Base-by-base conservation (phyloP, 2,888 invertebrate genomes). In the Rhamphomyia laevipes region DNA sequence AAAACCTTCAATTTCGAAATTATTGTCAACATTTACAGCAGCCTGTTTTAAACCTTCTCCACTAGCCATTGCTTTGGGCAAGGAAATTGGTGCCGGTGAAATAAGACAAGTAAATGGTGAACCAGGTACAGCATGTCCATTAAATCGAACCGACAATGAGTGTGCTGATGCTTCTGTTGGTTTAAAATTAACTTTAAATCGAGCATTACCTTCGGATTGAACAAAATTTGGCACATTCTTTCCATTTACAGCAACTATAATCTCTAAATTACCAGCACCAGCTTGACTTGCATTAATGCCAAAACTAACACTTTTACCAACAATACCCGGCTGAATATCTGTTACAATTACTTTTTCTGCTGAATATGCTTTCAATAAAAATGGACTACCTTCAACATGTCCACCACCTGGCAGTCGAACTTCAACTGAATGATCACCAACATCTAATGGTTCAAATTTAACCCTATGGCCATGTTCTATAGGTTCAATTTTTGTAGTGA, bases 151-250 rank as follows among this genome's bases (percentile, higher is more conserved):
- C 43, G 93, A 93, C 5, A 96, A 74, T 21, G 85, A 86, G 71
- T 97, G 96, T 0, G 86, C 80, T 3, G 91, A 90, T 1, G 94
- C 84, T 72, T 94, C 93, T 31, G 90, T 88, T 0, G 96, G 96
- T 63, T 94, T 94, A 73, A 97, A 97, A 72, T 96, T 95, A 1
- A 84, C 83, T 70, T 84, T 84, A 64, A 97, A 97, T 59, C 91
- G 83, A 0, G 95, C 96, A 68, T 95, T 95, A 38, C 95, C 95
- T 74, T 96, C 95, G 41, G 93, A 90, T 64, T 94, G 92, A 2
- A 97, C 96, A 67, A 93, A 96, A 73, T 97, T 97, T 11, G 96
- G 96, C 15, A 97, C 95, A 71, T 97, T 97, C 62, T 93, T 83
- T 13, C 93, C 93, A 61, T 87, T 91, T 2, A 95, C 94, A 1